Base-by-base conservation (phyloP, 2,113 vertebrate genomes). In the Caloenas nicobarica region DNA sequence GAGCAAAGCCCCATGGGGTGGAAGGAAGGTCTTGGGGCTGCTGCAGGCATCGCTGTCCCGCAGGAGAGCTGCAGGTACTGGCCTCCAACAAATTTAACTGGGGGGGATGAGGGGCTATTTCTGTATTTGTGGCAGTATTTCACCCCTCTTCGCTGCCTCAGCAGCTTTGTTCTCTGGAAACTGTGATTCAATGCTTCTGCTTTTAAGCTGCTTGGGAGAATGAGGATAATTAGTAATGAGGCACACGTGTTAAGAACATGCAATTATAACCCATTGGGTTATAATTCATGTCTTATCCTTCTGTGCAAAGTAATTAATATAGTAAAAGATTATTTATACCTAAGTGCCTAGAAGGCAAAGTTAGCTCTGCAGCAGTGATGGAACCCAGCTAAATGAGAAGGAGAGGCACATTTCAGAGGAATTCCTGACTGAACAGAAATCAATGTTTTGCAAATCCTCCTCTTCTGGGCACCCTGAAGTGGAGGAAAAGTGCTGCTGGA, bases 211-310 rank as follows among this genome's bases (percentile, higher is more conserved):
- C 76, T 95, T 82, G 48, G 74, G 76, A 88, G 87, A 88, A 92
- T 15, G 57, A 87, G 87, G 77, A 77, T 95, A 98, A 97, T 97
- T 97, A 97, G 94, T 50, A 95, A 81, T 1, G 29, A 93, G 83
- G 91, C 92, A 53, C 68, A 88, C 46, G 42, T 80, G 86, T 86
- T 95, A 89, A 79, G 95, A 97, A 97, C 89, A 81, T 93, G 86
- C 87, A 97, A 96, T 96, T 97, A 96, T 51, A 95, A 83, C 78
- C 86, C 93, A 69, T 34, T 54, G 92, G 82, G 69, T 96, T 97
- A 91, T 96, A 96, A 97, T 96, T 97, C 96, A 89, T 84, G 77
- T 90, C 95, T 97, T 88, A 88, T 58, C 81, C 68, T 97, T 92
- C 84, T 91, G 82, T 80, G 53, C 42, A 94, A 88, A 97, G 96